Percentiles rank a stretch among this genome's conserved stretches.
phyloP scores from a whole-genome alignment of 1,140 invertebrate species.

The Drosophila lacteicornis region DNA sequence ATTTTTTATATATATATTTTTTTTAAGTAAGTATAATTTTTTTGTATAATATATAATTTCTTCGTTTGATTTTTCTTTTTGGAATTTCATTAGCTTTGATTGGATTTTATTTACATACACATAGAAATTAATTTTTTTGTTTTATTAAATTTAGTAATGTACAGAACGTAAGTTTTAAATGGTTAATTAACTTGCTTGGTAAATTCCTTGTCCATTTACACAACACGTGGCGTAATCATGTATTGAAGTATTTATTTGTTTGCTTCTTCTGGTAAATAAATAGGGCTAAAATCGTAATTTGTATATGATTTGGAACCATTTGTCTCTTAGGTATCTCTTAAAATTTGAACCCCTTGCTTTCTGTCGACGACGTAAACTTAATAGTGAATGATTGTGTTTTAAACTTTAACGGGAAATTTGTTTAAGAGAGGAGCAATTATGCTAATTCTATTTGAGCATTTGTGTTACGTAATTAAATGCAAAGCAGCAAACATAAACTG shows the following conservation, averaged over 20 bases:
- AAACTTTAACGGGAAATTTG: not conserved
- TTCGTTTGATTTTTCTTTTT: conserved; percentile 37
- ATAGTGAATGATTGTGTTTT: conserved; percentile 33
- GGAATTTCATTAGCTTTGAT: conserved; percentile 50
- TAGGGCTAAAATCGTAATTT: conserved; percentile 64
- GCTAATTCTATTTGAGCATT: conserved; percentile 50
- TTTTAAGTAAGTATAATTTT: conserved; percentile 60
- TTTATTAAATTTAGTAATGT: conserved; percentile 44
- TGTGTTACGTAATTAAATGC: conserved; percentile 21
- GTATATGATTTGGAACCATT: conserved; percentile 54
- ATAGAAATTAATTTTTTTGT: conserved; percentile 31
- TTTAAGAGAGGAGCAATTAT: not conserved
- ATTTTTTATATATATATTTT: conserved; percentile 2
- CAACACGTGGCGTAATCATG: conserved; percentile 38
- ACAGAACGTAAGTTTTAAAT: conserved; percentile 52
- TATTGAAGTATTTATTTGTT: conserved; percentile 21
- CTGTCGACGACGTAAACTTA: conserved; percentile 21
- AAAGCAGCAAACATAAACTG: not conserved
- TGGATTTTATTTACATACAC: conserved; percentile 72
- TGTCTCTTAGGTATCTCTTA: conserved; percentile 33
- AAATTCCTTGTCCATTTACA: conserved; percentile 52
- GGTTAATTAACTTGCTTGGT: conserved; percentile 45
- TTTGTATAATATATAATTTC: conserved; percentile 57
- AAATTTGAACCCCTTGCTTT: conserved; percentile 16
- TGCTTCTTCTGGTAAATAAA: conserved; percentile 39